phyloP scores from a whole-genome alignment of 2,113 vertebrate genomes.

The Piprites chloris region DNA sequence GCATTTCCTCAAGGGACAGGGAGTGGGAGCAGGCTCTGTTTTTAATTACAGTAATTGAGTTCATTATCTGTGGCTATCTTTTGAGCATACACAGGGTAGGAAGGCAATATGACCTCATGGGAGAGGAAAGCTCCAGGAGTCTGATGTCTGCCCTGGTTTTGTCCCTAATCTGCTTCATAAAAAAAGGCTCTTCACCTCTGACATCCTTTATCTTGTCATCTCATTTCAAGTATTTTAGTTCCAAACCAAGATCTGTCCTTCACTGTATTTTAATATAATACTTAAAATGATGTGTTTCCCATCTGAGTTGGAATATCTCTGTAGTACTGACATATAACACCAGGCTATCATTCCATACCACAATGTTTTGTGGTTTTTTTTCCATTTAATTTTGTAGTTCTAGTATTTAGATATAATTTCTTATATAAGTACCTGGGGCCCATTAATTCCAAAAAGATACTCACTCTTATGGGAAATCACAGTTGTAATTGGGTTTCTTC shows the following conservation, averaged over 20 bases:
- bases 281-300: neutral
- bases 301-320: neutral
- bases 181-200: neutral
- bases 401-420: neutral
- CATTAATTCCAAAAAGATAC: neutral
- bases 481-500: neutral
- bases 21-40: neutral
- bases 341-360: neutral
- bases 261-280: neutral
- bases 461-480: neutral
- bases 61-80: neutral
- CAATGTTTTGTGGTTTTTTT: neutral
- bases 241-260: neutral
- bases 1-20: neutral
- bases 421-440: accelerated
- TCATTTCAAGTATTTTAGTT: neutral
- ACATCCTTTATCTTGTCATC: neutral
- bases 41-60: constrained; percentile 11
- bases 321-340: neutral
- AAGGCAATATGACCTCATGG: neutral
- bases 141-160: neutral
- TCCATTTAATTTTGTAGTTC: neutral
- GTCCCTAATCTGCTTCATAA: neutral
- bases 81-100: neutral
- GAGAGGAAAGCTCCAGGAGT: neutral